phyloP scores from a whole-genome alignment of 1,140 invertebrate species.

The Pectinophora gossypiella region DNA sequence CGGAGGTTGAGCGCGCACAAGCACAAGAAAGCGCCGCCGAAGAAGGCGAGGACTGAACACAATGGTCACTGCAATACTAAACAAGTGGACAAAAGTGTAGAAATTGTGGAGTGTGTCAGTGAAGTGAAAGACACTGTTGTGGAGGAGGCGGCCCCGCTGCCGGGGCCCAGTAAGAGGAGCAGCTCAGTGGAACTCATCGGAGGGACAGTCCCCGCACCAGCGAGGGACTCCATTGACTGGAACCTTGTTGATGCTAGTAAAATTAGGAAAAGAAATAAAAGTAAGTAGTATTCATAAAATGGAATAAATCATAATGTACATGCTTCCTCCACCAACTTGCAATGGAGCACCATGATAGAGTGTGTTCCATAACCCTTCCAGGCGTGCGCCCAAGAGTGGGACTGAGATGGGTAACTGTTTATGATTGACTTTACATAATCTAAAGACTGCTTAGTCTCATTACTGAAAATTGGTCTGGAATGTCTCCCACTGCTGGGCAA shows the following conservation, averaged over 20 bases:
- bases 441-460: too few relatives aligned
- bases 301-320: too few relatives aligned
- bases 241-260: constrained; percentile 67
- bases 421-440: too few relatives aligned
- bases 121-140: constrained; percentile 38
- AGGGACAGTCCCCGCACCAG: constrained; percentile 56
- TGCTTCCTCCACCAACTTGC: too few relatives aligned
- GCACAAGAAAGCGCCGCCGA: constrained; percentile 48
- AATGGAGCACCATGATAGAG: too few relatives aligned
- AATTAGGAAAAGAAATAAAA: constrained; percentile 67
- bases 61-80: constrained; percentile 34
- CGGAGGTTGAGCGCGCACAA: constrained; percentile 51
- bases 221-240: constrained; percentile 63
- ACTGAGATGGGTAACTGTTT: too few relatives aligned
- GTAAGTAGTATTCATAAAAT: constrained; percentile 44
- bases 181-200: constrained; percentile 65
- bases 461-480: too few relatives aligned
- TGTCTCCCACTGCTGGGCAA: too few relatives aligned
- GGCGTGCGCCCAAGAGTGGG: too few relatives aligned
- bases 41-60: constrained; percentile 50
- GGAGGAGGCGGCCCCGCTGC: constrained; percentile 29
- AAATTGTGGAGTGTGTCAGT: constrained; percentile 53
- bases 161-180: constrained; percentile 50
- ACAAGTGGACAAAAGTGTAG: constrained; percentile 52
- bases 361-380: too few relatives aligned